Percentiles rank a stretch among this genome's conserved stretches.
These are phyloP conservation scores for Macrosiphum euphorbiae DNA, from an alignment of 2,888 invertebrate species.

Conservation along the genomic window DNA sequence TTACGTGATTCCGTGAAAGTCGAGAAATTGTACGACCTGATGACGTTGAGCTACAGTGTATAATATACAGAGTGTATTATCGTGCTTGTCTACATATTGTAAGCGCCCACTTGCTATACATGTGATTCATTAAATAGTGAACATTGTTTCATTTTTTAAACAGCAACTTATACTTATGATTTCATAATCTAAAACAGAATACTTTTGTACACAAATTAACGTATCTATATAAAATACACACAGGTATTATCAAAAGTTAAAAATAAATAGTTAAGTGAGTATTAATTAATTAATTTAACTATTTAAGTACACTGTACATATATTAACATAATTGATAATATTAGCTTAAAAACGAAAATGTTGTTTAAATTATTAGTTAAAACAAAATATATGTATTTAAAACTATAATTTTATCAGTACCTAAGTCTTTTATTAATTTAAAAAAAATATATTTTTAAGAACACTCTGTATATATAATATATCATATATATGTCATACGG, in stretches of 20 bases:
- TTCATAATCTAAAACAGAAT: not conserved
- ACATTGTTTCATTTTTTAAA: not conserved
- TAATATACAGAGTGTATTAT: not conserved
- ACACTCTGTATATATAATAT: too few relatives aligned
- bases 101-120: not conserved
- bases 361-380: too few relatives aligned
- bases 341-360: too few relatives aligned
- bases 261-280: not conserved
- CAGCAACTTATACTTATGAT: not conserved
- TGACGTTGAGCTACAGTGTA: not conserved
- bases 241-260: not conserved
- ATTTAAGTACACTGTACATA: not conserved
- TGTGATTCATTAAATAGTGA: not conserved
- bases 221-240: not conserved
- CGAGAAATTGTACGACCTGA: not conserved
- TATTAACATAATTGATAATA: too few relatives aligned
- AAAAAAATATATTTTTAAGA: too few relatives aligned
- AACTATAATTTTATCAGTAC: too few relatives aligned
- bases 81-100: not conserved
- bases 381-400: too few relatives aligned
- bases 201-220: not conserved
- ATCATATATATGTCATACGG: too few relatives aligned
- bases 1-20: not conserved
- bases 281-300: not conserved
- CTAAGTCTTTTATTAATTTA: not conserved